Evolutionary conservation across 2,113 vertebrate genomes (phyloP).

Genomic region (Daboia siamensis): DNA sequence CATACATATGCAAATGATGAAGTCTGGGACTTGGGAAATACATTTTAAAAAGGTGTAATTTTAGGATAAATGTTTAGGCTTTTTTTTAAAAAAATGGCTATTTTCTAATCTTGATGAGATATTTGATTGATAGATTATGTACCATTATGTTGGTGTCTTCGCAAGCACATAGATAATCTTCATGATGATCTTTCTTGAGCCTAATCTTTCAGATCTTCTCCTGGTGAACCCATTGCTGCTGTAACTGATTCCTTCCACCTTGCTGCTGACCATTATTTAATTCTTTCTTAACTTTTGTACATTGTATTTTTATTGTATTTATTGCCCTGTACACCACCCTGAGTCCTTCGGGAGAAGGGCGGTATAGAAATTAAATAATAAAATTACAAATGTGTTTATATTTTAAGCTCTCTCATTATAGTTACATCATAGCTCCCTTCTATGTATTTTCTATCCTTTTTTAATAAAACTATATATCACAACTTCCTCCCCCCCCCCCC

Average conservation of each 20-base stretch:
- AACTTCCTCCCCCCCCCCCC: neutral
- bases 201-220: neutral
- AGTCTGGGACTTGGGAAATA: neutral
- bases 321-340: too few relatives aligned
- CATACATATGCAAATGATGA: neutral
- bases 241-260: neutral
- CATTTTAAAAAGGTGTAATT: neutral
- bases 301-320: too few relatives aligned
- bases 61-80: neutral
- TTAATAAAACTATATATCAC: neutral
- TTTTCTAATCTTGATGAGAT: neutral
- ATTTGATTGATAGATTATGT: neutral
- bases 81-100: too few relatives aligned
- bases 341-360: too few relatives aligned
- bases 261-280: too few relatives aligned
- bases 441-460: neutral
- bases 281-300: too few relatives aligned
- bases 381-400: neutral
- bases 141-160: neutral
- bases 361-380: too few relatives aligned
- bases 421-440: neutral
- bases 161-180: neutral
- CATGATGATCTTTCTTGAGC: neutral
- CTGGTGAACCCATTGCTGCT: neutral
- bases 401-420: neutral